Conservation (phyloP, 2,888 invertebrate species). For the Tetranychus piercei region DNA sequence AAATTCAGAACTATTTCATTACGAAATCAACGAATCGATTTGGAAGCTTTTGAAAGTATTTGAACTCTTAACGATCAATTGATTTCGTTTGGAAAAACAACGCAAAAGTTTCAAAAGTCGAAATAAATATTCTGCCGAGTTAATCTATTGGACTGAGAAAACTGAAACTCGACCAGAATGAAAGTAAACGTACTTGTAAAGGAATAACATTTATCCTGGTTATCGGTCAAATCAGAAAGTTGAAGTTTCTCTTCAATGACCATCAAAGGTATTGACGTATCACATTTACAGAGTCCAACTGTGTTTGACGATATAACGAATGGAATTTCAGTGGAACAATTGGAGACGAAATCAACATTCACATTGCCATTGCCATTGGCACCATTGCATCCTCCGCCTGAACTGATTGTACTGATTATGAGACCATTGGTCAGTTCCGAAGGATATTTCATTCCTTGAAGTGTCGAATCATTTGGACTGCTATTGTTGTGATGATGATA, state of each 20-base stretch:
- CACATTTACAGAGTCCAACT: neutral
- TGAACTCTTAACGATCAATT: too few species aligned
- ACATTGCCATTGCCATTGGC: neutral
- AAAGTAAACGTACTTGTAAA: neutral
- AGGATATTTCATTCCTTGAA: neutral
- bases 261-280: neutral
- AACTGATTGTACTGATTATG: neutral
- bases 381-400: neutral
- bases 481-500: neutral
- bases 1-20: too few species aligned
- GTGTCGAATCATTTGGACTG: neutral
- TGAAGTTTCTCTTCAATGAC: neutral
- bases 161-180: too few species aligned
- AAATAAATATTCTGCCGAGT: too few species aligned
- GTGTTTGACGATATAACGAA: slow-evolving; percentile 2
- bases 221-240: neutral
- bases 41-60: too few species aligned
- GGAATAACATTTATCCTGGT: neutral
- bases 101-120: too few species aligned
- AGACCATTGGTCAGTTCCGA: neutral
- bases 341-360: neutral
- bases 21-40: too few species aligned
- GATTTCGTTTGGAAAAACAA: too few species aligned
- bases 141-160: too few species aligned
- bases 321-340: neutral